Evolutionary conservation across 2,888 invertebrate species (phyloP).

Genomic region (Physocephala rufipes): DNA sequence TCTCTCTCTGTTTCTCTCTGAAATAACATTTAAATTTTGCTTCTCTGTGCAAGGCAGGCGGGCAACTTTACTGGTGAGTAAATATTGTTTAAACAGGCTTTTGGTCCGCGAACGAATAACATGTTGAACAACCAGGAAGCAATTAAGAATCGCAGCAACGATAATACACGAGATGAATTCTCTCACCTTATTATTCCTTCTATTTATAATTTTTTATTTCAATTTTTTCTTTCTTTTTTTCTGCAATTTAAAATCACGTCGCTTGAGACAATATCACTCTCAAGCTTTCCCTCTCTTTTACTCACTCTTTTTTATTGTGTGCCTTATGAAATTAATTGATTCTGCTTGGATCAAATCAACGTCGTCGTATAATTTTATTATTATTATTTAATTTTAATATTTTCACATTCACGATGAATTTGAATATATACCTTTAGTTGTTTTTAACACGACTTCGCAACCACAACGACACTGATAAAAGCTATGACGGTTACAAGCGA

Average conservation of each 20-base stretch:
- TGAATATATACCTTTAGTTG: constrained; percentile 19
- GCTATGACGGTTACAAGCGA: background rate
- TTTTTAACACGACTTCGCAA: background rate
- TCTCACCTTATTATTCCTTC: too few species aligned
- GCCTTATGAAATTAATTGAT: background rate
- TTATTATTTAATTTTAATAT: background rate
- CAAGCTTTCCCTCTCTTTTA: background rate
- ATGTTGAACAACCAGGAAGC: constrained; percentile 24
- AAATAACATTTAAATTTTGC: background rate
- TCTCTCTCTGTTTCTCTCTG: constrained; percentile 12
- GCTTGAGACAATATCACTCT: background rate
- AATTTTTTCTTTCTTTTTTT: background rate
- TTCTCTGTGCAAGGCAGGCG: background rate
- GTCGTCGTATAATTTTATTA: constrained; percentile 7
- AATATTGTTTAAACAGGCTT: too few species aligned
- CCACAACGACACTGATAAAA: constrained; percentile 12
- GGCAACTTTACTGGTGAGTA: too few species aligned
- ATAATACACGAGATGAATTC: too few species aligned
- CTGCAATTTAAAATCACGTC: background rate
- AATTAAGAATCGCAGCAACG: background rate
- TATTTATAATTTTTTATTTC: background rate
- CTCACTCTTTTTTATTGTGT: background rate
- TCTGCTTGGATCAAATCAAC: background rate
- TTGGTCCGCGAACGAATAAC: background rate
- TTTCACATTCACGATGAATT: constrained; percentile 23